Base-by-base conservation (phyloP, 2,888 invertebrate genomes). In the Ephialtes manifestator region DNA sequence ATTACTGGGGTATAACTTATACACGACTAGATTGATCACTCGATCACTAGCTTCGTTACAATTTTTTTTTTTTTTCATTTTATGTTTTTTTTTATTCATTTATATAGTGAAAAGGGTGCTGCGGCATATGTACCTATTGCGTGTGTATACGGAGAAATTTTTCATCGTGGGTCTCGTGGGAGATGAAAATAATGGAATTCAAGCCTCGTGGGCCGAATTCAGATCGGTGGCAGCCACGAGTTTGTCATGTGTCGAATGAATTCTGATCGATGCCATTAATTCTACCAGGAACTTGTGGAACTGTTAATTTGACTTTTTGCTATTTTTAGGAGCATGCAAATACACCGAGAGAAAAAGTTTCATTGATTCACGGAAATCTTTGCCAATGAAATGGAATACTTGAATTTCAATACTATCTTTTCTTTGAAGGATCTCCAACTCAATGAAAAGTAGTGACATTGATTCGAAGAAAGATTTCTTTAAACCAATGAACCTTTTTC, bases 111-210 rank as follows among this genome's bases (percentile, higher is more conserved):
- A 63, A 63, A 35, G 10, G n/a, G 7, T 63, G 35, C 7, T 55
- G n/a, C 4, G 31, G 15, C 35, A 24, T 24, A 28, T 28, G 58
- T 58, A 11, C 24, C 58, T 58, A 39, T 4, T 15, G 58, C 58
- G 58, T 58, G 58, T 58, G 35, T 55, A 11, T 55, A 20, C n/a
- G 35, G 55, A 15, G 24, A 51, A 39, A 55, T 35, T 48, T 11
- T 39, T 55, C 20, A 39, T 28, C 4, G 18, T 4, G 28, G 28
- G 31, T 13, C 60, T 60, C 75, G 63, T 75, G 75, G 75, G 75
- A 63, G 63, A 63, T 35, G 68, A 68, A 63, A 75, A 63, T 51
- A 75, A 35, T 63, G 75, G 60, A 75, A 63, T 10, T 18, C 31
- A 31, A 75, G 48, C 48, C 75, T 48, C 75, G 60, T 65, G 65